phyloP scores from a whole-genome alignment of 1,140 invertebrate species.

The Bradynema listronoti region DNA sequence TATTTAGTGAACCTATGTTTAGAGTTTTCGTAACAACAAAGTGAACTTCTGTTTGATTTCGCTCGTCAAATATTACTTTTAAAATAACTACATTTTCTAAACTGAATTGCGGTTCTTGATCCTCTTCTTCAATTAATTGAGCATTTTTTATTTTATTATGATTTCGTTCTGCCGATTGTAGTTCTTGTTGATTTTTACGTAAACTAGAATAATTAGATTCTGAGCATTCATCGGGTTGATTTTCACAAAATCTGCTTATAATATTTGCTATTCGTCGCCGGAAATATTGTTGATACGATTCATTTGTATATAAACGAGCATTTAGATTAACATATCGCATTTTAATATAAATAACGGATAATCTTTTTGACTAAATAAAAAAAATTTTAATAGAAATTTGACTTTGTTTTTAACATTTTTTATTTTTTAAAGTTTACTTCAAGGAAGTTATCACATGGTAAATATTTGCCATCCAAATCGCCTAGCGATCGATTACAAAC shows the following conservation, averaged over 20 bases:
- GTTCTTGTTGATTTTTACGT: neutral
- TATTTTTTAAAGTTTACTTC: conserved; percentile 27
- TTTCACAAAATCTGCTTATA: conserved; percentile 49
- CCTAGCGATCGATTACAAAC: conserved; percentile 38
- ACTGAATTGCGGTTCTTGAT: conserved; percentile 43
- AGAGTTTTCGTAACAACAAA: conserved; percentile 43
- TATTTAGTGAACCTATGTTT: conserved; percentile 14
- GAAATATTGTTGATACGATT: conserved; percentile 56
- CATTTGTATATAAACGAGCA: conserved; percentile 46
- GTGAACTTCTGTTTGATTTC: conserved; percentile 37
- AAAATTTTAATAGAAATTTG: conserved; percentile 13
- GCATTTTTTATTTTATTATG: neutral
- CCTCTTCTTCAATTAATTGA: conserved; percentile 18
- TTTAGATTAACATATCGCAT: conserved; percentile 49
- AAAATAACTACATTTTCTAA: conserved; percentile 53
- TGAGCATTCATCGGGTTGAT: conserved; percentile 51
- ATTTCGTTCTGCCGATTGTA: neutral
- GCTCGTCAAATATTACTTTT: conserved; percentile 30
- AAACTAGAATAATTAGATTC: no score
- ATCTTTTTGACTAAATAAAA: conserved; percentile 36
- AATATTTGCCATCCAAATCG: conserved; percentile 29
- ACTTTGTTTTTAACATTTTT: conserved; percentile 8
- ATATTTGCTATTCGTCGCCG: conserved; percentile 51
- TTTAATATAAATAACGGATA: conserved; percentile 45
- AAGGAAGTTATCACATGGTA: conserved; percentile 34